Base-by-base conservation (phyloP, 2,113 vertebrate genomes). In the Pyxicephalus adspersus region DNA sequence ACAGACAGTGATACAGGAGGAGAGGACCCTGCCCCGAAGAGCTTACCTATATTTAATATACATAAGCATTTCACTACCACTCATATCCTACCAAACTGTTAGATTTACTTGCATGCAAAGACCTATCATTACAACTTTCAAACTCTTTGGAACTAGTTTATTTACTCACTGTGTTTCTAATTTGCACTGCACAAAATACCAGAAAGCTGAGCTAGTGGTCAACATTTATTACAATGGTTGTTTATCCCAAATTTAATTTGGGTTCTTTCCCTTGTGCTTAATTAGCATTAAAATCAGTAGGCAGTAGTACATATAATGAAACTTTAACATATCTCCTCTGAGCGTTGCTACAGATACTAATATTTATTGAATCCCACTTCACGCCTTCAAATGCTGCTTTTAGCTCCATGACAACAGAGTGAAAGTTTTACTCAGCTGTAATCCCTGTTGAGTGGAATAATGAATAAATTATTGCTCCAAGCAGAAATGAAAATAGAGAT, bases 321-420 rank as follows among this genome's bases (percentile, higher is more conserved):
- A 83, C 45, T 86, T 76, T 66, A 88, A 89, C 86, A 87, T 70
- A 83, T 9, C 60, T 88, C 82, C 76, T 84, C 34, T 83, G 83
- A 85, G 83, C 29, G 86, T 88, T 88, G 78, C 25, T 86, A 84
- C 86, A 88, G 80, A 76, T 86, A 83, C 76, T 85, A 84, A 74
- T 86, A 88, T 89, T 88, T 87, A 83, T 75, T 89, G 83, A 90
- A 89, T 83, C 83, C 75, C 81, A 64, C 54, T 86, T 87, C 84
- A 71, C 84, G 57, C 82, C 86, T 89, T 88, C 61, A 79, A 54
- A 61, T 85, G 52, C 81, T 68, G 85, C 73, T 84, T 83, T 86
- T 83, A 73, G 25, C n/a, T 84, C 77, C 81, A 4, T 86, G 70
- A 26, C 17, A 83, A 25, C 83, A 34, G 61, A 70, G 50, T 84